Percentiles rank a stretch among this genome's conserved stretches.
These are phyloP conservation scores for Phalacrocorax brasilianus DNA, from an alignment of 2,113 vertebrate species.

Conservation along the genomic window DNA sequence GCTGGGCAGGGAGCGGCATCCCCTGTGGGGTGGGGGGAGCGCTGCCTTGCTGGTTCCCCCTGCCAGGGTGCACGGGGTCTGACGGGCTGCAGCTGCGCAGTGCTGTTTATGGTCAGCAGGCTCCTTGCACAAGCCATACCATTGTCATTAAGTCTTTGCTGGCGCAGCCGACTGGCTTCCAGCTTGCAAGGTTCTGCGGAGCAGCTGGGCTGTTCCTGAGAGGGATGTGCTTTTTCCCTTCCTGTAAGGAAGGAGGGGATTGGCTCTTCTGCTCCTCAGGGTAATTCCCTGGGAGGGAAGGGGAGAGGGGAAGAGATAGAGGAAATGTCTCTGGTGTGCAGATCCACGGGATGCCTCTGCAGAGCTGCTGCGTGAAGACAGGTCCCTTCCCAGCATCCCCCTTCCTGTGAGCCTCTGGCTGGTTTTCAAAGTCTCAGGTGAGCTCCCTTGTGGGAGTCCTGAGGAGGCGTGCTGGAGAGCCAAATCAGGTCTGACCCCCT, in stretches of 20 bases:
- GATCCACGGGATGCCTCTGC: background rate
- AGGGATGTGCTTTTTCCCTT: background rate
- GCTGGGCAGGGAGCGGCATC: background rate
- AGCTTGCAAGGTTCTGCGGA: background rate
- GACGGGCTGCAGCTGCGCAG: background rate
- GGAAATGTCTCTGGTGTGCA: background rate
- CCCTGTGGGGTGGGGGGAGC: fast-evolving
- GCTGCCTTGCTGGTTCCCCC: background rate
- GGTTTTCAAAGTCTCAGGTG: background rate
- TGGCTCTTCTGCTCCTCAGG: fast-evolving
- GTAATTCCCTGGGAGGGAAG: background rate
- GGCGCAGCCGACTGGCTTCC: background rate
- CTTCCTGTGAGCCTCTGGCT: background rate
- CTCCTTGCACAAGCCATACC: background rate
- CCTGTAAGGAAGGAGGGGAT: background rate
- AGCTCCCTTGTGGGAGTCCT: background rate
- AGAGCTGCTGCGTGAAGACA: background rate
- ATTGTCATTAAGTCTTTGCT: background rate
- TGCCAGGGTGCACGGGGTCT: fast-evolving
- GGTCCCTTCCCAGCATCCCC: background rate
- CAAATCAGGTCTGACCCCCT: background rate
- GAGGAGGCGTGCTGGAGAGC: background rate
- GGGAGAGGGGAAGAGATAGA: background rate
- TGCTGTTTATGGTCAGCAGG: background rate
- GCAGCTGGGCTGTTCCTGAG: background rate